Percentiles rank a stretch among this genome's conserved stretches.
These are phyloP conservation scores for Ictidomys tridecemlineatus DNA, from an alignment of 2,113 vertebrate genomes.

Conservation along the genomic window DNA sequence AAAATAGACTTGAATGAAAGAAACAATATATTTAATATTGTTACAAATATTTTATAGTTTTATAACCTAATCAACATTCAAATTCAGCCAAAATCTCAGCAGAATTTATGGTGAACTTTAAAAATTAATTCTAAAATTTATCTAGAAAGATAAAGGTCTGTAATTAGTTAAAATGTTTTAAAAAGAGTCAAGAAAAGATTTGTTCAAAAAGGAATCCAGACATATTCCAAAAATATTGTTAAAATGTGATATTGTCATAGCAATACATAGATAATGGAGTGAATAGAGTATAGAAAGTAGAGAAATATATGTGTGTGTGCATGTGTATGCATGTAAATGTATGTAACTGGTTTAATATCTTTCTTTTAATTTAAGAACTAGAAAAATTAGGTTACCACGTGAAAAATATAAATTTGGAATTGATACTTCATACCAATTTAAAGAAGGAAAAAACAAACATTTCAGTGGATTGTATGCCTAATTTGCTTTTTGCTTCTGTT, in stretches of 20 bases:
- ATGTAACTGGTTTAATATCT: neutral
- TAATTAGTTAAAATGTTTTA: neutral
- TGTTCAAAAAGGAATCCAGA: neutral
- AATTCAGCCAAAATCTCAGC: neutral
- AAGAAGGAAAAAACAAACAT: neutral
- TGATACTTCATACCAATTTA: neutral
- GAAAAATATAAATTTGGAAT: constrained; percentile 30
- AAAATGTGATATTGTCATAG: neutral
- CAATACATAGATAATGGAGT: neutral
- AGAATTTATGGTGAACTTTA: constrained; percentile 38
- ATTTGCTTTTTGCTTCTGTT: neutral
- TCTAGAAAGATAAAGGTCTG: neutral
- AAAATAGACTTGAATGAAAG: neutral
- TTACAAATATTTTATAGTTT: neutral
- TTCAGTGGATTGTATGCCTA: neutral
- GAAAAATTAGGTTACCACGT: neutral
- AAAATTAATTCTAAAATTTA: constrained; percentile 52
- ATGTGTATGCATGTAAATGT: no score
- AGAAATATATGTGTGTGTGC: neutral
- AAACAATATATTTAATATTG: neutral
- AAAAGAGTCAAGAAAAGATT: neutral
- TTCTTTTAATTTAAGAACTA: constrained; percentile 25
- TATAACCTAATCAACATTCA: neutral
- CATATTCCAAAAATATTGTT: neutral
- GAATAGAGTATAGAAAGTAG: neutral